Evolutionary conservation across 2,113 vertebrate genomes (phyloP).

Genomic region (Calyptomena viridis): DNA sequence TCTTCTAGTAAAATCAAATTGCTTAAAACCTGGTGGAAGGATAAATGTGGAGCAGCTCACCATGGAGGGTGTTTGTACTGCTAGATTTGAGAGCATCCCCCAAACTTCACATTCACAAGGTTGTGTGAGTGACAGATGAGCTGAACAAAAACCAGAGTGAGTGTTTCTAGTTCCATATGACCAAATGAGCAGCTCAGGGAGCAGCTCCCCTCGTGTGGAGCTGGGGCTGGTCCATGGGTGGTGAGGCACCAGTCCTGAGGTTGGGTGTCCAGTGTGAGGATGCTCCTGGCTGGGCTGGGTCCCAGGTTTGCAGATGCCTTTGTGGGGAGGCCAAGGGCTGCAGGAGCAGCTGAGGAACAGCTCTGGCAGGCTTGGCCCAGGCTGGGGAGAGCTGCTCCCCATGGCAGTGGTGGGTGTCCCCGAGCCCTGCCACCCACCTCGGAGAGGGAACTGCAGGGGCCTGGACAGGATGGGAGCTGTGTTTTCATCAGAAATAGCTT

Average conservation of each 20-base stretch:
- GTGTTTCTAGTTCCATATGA: accelerated
- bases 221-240: accelerated
- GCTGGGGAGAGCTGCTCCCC: not conserved
- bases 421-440: not conserved
- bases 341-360: not conserved
- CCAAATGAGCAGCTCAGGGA: not conserved
- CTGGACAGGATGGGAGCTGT: not conserved
- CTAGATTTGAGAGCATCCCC: not conserved
- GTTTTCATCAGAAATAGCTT: not conserved
- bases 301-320: not conserved
- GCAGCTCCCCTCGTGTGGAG: not conserved
- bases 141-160: not conserved
- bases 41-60: not conserved
- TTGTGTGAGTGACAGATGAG: not conserved
- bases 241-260: not conserved
- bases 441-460: not conserved
- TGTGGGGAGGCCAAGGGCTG: not conserved
- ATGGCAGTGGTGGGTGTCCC: not conserved
- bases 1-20: not conserved
- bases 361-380: not conserved
- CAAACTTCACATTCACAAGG: not conserved
- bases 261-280: not conserved
- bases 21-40: not conserved
- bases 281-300: not conserved
- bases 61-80: not conserved